Base-by-base conservation (phyloP, 2,797 vertebrate genomes). In the Petrocephalus schoutedeni region DNA sequence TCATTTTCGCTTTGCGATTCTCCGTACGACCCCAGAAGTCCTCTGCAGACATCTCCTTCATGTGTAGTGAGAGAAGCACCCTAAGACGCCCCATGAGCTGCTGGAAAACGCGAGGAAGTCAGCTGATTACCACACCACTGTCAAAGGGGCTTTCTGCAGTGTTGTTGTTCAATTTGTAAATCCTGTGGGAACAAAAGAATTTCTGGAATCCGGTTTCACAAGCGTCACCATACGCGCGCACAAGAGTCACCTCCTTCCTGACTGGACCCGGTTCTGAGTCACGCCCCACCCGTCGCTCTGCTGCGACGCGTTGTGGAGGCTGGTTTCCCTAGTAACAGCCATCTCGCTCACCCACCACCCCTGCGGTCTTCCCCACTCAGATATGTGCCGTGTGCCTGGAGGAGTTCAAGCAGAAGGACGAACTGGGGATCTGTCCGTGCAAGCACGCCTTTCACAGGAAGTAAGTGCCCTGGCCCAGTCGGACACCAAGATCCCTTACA, bases 361-460 rank as follows among this genome's bases (percentile, higher is more conserved):
- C 53, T 56, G 53, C 1, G 9, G 2, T 56, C 53, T 88, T n/a
- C 49, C 21, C 57, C 36, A 45, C 19, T 7, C 82, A 88, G 98
- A 98, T 99, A 92, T 99, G 98, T 28, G 98, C 98, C 0, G 98
- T 99, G 88, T 99, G 98, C 94, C 94, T 99, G 95, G 98, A 99
- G 95, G 98, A 99, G 93, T 99, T 99, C 95, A 99, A 97, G 94
- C 97, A 98, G 94, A 98, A 99, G 94, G 98, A 99, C 67, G 98
- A 99, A 94, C 93, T 99, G 94, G 98, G 98, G 85, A 99, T 99
- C 91, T 99, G 98, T 91, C 98, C 98, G 0, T 99, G 98, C 94
- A 99, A 99, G 94, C 98, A 99, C 89, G 98, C 98, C 94, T 99
- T 99, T 95, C 98, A 99, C 94, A 97, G 98, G 93, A 99, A 99